Evolutionary conservation across 23 tunicate genomes (phyloP), one percentile per base, ranked within the genome.

Genomic region (Diplosoma virens): DNA sequence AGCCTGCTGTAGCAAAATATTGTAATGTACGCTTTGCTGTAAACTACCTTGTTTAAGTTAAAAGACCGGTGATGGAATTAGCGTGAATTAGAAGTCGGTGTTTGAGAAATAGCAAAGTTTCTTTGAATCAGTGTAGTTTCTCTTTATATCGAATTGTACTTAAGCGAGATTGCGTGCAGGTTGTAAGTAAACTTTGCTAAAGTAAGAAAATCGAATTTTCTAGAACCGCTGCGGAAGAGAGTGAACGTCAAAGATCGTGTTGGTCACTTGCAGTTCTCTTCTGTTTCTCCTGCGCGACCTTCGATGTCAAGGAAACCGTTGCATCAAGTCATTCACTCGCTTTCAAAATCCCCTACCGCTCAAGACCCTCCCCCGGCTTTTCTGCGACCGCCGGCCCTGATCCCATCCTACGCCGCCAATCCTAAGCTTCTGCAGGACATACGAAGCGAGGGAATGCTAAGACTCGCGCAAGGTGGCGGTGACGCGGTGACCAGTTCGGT

Each of bases 221-320:
- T 30, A 80, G 93, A 75, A 22, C 45, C 93, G 2, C 60, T 81
- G 37, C 73, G 93, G 2, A 87, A 87, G 58, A 46, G 93, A 53
- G 93, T 87, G 32, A 87, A 79, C 17, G 82, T 80, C 17, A 87
- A 87, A 52, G 93, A 87, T 37, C 46, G 93, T 4, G 73, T 73
- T 47, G 86, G 52, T 3, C 20, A 35, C 52, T 3, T 67, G 17
- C 69, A 61, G 35, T 61, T 61, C 35, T 9, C 50, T 9, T 14
- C 50, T 41, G 50, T 41, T 7, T 41, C 50, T 41, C 6, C 69
- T 29, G 21, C 35, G 11, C 7, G 17, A 3, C 2, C 69, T 11
- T 61, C 69, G 21, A 4, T 29, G 6, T 3, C 69, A 29, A 11
- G 4, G 21, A 20, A 11, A 4, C 63, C 63, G 4, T 6, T 29